These are phyloP conservation scores for Nerophis ophidion DNA, from an alignment of 2,113 vertebrate species.

Conservation along the genomic window DNA sequence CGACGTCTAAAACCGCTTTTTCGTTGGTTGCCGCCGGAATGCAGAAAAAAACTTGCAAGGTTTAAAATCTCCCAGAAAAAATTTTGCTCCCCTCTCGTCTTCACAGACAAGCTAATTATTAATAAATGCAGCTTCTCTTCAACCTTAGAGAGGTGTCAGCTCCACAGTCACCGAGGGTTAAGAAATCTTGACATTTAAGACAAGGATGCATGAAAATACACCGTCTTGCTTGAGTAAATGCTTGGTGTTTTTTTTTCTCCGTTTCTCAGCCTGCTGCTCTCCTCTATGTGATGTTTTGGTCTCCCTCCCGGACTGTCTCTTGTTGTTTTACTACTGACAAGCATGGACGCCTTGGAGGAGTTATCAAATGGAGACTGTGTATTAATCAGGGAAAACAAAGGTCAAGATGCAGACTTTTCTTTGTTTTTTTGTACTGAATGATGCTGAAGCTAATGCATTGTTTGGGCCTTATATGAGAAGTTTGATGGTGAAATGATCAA, in stretches of 20 bases:
- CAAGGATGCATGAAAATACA: slow-evolving; percentile 77
- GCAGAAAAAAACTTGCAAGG: slow-evolving; percentile 52
- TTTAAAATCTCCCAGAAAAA: slow-evolving; percentile 49
- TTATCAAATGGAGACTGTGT: slow-evolving; percentile 65
- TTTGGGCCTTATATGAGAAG: slow-evolving; percentile 4
- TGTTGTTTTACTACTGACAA: slow-evolving; percentile 70
- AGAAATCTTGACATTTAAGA: slow-evolving; percentile 77
- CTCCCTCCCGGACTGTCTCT: slow-evolving; percentile 64
- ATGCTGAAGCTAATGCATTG: slow-evolving; percentile 48
- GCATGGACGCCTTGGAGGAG: slow-evolving; percentile 61
- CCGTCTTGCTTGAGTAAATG: slow-evolving; percentile 72
- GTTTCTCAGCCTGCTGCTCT: slow-evolving; percentile 48
- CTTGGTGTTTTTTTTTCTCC: slow-evolving; percentile 59
- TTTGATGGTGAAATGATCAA: too few species aligned
- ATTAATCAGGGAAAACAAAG: slow-evolving; percentile 62
- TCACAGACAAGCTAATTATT: slow-evolving; percentile 69
- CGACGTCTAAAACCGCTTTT: slow-evolving; percentile 82
- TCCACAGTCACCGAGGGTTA: slow-evolving; percentile 66
- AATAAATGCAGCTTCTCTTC: slow-evolving; percentile 76
- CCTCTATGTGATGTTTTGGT: slow-evolving; percentile 62
- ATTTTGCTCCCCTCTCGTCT: slow-evolving; percentile 41
- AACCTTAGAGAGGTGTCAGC: slow-evolving; percentile 75
- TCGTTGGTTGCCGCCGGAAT: slow-evolving; percentile 68
- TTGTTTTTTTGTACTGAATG: slow-evolving; percentile 4
- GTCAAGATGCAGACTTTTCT: slow-evolving; percentile 44